Conservation (phyloP, 2,113 vertebrate genomes). For the Butastur rufipennis region DNA sequence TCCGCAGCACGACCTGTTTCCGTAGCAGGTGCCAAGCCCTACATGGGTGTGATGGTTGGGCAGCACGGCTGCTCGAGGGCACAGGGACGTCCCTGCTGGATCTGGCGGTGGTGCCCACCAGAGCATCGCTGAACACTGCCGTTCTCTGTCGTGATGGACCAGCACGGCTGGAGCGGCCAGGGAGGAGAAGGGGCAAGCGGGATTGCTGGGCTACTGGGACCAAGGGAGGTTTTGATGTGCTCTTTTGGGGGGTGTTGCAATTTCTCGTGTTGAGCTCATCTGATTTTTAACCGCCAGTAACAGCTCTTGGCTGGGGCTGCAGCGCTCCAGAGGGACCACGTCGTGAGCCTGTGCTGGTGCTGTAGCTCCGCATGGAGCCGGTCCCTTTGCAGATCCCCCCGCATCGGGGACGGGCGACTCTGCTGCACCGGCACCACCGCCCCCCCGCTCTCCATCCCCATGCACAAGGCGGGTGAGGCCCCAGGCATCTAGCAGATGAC, state of each 20-base stretch:
- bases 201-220: neutral
- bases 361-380: rapidly evolving
- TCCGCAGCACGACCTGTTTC: neutral
- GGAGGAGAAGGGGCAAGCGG: neutral
- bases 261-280: neutral
- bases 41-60: rapidly evolving
- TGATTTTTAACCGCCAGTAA: neutral
- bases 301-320: neutral
- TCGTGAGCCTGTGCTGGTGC: neutral
- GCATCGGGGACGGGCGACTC: rapidly evolving
- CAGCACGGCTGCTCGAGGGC: neutral
- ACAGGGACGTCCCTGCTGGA: neutral
- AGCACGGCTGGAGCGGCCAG: rapidly evolving
- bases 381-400: neutral
- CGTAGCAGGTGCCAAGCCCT: neutral
- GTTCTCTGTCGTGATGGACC: rapidly evolving
- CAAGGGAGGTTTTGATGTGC: no score
- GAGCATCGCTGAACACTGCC: neutral
- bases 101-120: no score
- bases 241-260: neutral
- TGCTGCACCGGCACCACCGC: no score
- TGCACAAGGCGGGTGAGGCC: rapidly evolving
- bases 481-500: no score
- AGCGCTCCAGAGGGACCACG: neutral
- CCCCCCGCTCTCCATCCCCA: rapidly evolving